Conservation (phyloP, 2,113 vertebrate genomes). For the Geothlypis trichas region DNA sequence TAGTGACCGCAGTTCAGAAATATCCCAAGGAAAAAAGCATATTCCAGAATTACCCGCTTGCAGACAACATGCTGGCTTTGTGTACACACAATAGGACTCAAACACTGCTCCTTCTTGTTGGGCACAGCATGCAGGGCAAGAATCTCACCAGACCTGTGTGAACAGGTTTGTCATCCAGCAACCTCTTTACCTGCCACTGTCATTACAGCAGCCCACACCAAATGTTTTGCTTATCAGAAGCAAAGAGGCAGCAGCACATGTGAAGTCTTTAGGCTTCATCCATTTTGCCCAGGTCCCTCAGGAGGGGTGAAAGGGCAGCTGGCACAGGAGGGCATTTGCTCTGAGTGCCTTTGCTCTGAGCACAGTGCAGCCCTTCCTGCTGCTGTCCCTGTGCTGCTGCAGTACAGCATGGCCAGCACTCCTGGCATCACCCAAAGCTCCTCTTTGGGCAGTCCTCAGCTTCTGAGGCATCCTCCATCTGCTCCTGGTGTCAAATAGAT, state of each 20-base stretch:
- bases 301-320: background rate
- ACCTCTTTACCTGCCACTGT: background rate
- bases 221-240: background rate
- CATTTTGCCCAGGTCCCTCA: background rate
- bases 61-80: slow-evolving; percentile 4
- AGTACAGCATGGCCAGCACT: background rate
- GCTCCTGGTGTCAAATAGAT: background rate
- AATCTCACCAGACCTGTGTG: slow-evolving; percentile 55
- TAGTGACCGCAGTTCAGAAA: slow-evolving; percentile 41
- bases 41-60: slow-evolving; percentile 27
- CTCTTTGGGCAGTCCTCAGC: background rate
- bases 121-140: background rate
- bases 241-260: background rate
- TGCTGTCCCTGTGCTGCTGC: background rate
- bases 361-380: background rate
- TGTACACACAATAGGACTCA: background rate
- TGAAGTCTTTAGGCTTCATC: background rate
- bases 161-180: slow-evolving; percentile 32
- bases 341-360: background rate
- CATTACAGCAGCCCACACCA: background rate
- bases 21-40: slow-evolving; percentile 20
- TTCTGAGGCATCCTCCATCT: background rate
- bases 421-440: background rate
- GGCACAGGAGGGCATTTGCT: background rate
- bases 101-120: background rate